A percentile compares a stretch with the other conserved stretches of the same genome.
phyloP scores from a whole-genome alignment of 2,113 vertebrate species.

The Glaucomys volans region DNA sequence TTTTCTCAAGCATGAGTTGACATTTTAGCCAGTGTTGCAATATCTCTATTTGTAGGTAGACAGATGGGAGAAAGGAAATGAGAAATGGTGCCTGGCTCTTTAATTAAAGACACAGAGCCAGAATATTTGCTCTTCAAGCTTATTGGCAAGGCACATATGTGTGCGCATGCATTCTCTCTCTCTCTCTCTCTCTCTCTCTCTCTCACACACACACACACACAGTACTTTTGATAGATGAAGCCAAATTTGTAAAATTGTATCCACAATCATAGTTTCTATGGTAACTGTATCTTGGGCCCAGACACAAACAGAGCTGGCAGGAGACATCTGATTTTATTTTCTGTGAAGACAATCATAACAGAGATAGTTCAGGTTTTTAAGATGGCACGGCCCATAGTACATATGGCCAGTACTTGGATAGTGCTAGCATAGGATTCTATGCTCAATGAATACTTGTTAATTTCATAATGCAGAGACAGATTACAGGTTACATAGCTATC shows the following conservation, averaged over 20 bases:
- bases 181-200: too few relatives aligned
- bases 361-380: slow-evolving; percentile 78
- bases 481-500: slow-evolving; percentile 19
- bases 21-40: slow-evolving; percentile 77
- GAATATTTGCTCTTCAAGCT: slow-evolving; percentile 83
- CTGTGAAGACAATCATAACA: slow-evolving; percentile 82
- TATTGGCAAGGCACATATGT: slow-evolving; percentile 61
- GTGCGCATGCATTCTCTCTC: not conserved
- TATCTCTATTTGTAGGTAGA: slow-evolving; percentile 80
- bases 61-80: slow-evolving; percentile 85
- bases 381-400: slow-evolving; percentile 16
- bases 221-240: slow-evolving; percentile 78
- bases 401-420: not conserved
- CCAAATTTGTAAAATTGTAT: slow-evolving; percentile 89
- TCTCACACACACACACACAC: slow-evolving; percentile 49
- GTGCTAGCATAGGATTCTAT: slow-evolving; percentile 14
- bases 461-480: slow-evolving; percentile 25
- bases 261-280: slow-evolving; percentile 88
- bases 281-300: slow-evolving; percentile 88
- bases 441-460: slow-evolving; percentile 5
- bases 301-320: slow-evolving; percentile 87
- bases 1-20: slow-evolving; percentile 79
- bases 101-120: slow-evolving; percentile 85
- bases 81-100: slow-evolving; percentile 83
- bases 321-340: slow-evolving; percentile 84